A percentile compares a stretch with the other conserved stretches of the same genome.
phyloP scores from a whole-genome alignment of 1,140 invertebrate genomes.

The Meloidogyne hapla region DNA sequence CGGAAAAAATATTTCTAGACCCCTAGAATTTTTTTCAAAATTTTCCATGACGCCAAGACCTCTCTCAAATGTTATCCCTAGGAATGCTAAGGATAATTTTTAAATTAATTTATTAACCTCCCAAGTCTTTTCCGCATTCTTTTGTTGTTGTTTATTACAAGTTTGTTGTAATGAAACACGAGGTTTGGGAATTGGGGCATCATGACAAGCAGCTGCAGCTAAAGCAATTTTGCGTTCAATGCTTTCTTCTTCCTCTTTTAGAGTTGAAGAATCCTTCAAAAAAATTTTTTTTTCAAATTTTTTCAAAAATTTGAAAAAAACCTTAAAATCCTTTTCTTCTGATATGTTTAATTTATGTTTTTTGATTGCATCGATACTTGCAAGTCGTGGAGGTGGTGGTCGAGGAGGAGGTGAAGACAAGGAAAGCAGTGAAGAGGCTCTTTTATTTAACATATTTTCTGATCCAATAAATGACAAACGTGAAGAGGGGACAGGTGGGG shows the following conservation, averaged over 20 bases:
- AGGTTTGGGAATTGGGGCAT: constrained; percentile 22
- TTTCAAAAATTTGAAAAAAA: neutral
- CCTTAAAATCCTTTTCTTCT: neutral
- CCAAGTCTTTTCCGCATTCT: neutral
- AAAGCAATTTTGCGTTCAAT: constrained; percentile 23
- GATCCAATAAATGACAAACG: constrained; percentile 8
- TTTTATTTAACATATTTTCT: neutral
- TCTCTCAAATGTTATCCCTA: no score
- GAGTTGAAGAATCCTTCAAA: neutral
- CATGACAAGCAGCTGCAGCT: constrained; percentile 23
- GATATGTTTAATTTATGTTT: neutral
- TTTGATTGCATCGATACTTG: constrained; percentile 2
- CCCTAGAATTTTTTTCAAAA: no score
- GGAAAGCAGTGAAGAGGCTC: constrained; percentile 16
- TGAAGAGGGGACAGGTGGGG: neutral
- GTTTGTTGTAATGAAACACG: neutral
- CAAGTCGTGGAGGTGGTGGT: constrained; percentile 22
- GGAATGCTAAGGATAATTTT: no score
- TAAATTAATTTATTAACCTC: neutral
- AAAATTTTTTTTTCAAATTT: neutral
- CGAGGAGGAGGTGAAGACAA: constrained; percentile 17
- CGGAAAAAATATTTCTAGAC: no score
- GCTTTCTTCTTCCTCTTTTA: constrained; percentile 20
- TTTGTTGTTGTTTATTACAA: neutral
- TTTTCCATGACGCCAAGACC: no score